phyloP scores from a whole-genome alignment of 1,140 invertebrate genomes.

The Drosophila arawakana region DNA sequence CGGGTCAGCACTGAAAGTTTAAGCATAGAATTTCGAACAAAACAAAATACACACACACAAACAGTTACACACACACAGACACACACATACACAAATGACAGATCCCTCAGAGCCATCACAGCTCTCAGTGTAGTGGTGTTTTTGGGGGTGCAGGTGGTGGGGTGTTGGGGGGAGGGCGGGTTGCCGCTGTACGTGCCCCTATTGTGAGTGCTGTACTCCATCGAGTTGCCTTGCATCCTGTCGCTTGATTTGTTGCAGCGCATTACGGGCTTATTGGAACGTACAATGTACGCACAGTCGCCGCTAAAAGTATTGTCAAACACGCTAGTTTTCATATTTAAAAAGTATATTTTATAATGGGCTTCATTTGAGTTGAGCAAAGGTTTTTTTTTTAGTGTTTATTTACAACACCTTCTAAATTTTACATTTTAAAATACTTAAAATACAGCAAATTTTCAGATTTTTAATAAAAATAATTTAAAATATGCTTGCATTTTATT shows the following conservation, averaged over 20 bases:
- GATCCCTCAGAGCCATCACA: slow-evolving; percentile 9
- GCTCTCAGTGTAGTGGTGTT: neutral
- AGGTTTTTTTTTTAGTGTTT: too few species aligned
- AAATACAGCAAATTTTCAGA: too few species aligned
- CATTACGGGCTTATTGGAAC: slow-evolving; percentile 28
- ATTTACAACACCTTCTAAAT: too few species aligned
- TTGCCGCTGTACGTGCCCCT: slow-evolving; percentile 2
- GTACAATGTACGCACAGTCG: neutral
- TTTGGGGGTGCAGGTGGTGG: too few species aligned
- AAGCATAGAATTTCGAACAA: neutral
- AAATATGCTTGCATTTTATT: too few species aligned
- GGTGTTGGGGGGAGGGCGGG: too few species aligned
- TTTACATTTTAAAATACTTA: too few species aligned
- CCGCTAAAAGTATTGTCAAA: too few species aligned
- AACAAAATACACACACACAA: neutral
- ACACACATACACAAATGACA: slow-evolving; percentile 1
- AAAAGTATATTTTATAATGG: too few species aligned
- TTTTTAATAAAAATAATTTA: too few species aligned
- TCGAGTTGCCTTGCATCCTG: slow-evolving; percentile 14
- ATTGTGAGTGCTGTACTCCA: slow-evolving; percentile 7
- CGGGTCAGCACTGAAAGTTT: neutral
- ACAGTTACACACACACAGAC: neutral
- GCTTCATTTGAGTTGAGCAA: too few species aligned
- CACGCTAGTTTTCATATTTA: too few species aligned
- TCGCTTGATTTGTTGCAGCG: slow-evolving; percentile 35